Evolutionary conservation across 2,888 invertebrate species (phyloP).

Genomic region (Oxystoma pomonae): DNA sequence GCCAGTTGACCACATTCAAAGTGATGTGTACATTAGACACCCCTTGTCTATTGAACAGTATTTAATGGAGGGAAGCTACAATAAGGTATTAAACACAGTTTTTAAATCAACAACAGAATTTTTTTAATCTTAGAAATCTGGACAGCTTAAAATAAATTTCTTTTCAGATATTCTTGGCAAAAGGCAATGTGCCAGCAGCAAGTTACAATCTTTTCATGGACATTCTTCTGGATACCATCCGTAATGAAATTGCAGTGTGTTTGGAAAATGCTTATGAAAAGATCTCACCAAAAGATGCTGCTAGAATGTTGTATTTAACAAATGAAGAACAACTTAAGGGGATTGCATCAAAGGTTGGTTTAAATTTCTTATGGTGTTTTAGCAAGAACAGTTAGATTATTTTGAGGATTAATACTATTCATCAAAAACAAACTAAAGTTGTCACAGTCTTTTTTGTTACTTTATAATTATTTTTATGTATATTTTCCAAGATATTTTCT

Average conservation of each 20-base stretch:
- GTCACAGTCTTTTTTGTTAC: background rate
- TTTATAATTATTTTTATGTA: no score
- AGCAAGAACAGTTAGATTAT: no score
- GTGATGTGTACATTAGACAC: slow-evolving; percentile 90
- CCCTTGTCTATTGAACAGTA: slow-evolving; percentile 96
- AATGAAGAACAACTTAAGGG: slow-evolving; percentile 72
- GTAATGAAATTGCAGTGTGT: slow-evolving; percentile 94
- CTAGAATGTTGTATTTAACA: slow-evolving; percentile 81
- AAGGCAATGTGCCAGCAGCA: slow-evolving; percentile 93
- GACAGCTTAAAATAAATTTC: slow-evolving; percentile 14
- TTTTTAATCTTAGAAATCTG: slow-evolving; percentile 1
- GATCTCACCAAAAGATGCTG: slow-evolving; percentile 82
- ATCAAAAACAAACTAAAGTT: background rate
- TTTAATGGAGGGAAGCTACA: slow-evolving; percentile 98
- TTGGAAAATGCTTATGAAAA: slow-evolving; percentile 95
- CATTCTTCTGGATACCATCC: slow-evolving; percentile 88
- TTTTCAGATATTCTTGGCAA: slow-evolving; percentile 74
- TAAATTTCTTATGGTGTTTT: no score
- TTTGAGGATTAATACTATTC: no score
- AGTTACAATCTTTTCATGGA: slow-evolving; percentile 97
- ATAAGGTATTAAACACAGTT: no score
- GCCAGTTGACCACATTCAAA: slow-evolving; percentile 85
- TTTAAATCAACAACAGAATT: background rate
- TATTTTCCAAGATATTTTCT: no score
- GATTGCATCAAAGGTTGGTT: slow-evolving; percentile 72